Conservation (phyloP, 2,113 vertebrate genomes). For the Cygnus atratus region DNA sequence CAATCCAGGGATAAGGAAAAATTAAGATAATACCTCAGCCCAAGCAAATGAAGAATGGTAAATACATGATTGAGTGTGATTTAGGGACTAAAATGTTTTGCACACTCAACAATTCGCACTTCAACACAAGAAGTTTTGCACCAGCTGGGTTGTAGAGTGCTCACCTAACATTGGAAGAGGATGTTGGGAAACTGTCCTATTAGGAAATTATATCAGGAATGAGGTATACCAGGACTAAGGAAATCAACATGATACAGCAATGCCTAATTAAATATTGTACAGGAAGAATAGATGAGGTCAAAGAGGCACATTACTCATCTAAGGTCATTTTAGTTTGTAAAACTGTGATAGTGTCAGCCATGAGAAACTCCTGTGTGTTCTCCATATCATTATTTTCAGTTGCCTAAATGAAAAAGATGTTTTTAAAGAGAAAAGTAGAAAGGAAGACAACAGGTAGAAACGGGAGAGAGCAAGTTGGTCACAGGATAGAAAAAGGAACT, state of each 20-base stretch:
- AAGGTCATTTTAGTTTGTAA: not conserved
- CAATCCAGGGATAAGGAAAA: not conserved
- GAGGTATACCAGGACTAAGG: not conserved
- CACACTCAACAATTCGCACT: not conserved
- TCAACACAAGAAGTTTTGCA: not conserved
- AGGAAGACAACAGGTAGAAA: not conserved
- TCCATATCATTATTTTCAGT: not conserved
- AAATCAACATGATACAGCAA: fast-evolving
- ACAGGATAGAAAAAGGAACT: not conserved
- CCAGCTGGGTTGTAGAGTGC: not conserved
- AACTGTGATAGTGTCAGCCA: not conserved
- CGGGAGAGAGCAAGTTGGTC: not conserved
- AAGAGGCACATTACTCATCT: not conserved
- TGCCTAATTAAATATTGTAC: not conserved
- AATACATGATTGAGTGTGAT: not conserved
- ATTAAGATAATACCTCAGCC: not conserved
- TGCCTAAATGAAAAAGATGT: not conserved
- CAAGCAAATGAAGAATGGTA: not conserved
- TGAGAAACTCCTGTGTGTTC: not conserved
- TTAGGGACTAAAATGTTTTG: not conserved
- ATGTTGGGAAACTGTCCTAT: not conserved
- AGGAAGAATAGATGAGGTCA: not conserved
- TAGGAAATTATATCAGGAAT: constrained; percentile 17
- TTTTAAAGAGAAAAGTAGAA: not conserved
- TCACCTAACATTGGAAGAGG: not conserved